A percentile compares a stretch with the other conserved stretches of the same genome.
phyloP scores from a whole-genome alignment of 2,113 vertebrate species.

The Gracilinanus agilis region DNA sequence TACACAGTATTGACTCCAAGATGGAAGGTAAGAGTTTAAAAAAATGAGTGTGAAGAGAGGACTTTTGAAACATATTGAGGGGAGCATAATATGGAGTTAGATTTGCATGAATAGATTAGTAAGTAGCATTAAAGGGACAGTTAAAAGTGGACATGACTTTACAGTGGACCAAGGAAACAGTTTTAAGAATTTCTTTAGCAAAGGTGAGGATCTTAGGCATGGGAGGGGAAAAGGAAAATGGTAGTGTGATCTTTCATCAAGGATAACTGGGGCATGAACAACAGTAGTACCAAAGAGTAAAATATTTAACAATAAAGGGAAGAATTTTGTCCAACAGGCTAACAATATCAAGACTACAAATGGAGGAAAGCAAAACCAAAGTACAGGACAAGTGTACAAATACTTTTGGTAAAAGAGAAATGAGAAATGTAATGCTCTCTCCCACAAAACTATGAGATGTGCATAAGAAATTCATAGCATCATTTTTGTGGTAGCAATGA shows the following conservation, averaged over 20 bases:
- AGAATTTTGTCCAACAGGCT: not conserved
- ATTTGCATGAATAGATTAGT: not conserved
- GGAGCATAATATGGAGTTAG: not conserved
- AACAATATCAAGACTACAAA: not conserved
- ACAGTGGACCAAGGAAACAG: not conserved
- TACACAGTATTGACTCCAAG: no score
- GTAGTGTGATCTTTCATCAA: not conserved
- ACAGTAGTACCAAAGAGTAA: not conserved
- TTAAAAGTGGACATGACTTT: not conserved
- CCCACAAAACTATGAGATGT: not conserved
- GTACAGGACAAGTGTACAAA: not conserved
- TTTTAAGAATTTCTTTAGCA: not conserved
- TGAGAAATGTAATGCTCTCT: not conserved
- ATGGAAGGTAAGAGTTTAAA: no score
- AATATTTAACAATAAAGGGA: not conserved
- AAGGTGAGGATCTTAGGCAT: not conserved
- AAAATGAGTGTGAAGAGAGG: not conserved
- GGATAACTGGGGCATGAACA: not conserved
- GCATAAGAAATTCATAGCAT: not conserved
- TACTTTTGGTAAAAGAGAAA: not conserved
- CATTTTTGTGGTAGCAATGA: not conserved
- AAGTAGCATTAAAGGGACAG: not conserved
- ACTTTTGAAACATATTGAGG: not conserved
- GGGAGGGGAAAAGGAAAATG: not conserved
- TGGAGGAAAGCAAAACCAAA: not conserved